Evolutionary conservation across 2,888 invertebrate genomes (phyloP), one percentile per base, ranked within the genome.

Genomic region (Adelognathus sp.): DNA sequence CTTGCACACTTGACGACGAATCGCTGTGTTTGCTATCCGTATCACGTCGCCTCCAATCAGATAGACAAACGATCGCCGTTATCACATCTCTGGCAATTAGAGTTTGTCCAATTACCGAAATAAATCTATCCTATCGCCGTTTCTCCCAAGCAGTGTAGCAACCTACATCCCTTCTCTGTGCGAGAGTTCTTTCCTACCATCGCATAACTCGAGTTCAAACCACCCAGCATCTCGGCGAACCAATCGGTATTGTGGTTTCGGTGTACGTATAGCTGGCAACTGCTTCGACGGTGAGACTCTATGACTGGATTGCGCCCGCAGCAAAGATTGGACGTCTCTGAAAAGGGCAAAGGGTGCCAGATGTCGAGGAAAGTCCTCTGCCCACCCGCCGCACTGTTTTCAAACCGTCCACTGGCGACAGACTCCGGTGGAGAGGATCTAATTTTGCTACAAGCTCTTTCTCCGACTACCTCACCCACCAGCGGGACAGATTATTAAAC

Each of bases 81-180:
- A 50, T 24, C 58, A 31, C 24, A 29, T 24, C 29, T 56, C 24
- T 54, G 27, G 52, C 77, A 61, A 77, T 77, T 67, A 54, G 66
- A 27, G 27, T 72, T 52, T 27, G 33, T 60, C 61, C 66, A 77
- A 77, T 77, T 67, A 72, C 33, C 58, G 54, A 69, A 78, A 69
- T 69, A 56, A 78, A 73, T 77, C 77, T 46, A 63, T 52, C 50
- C 77, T 46, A 63, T 52, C 50, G 21, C 44, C 6, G 16, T 44
- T 44, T 27, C 50, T 39, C 21, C 31, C 29, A 7, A 5, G 33
- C n/a, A 21, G 50, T 50, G 18, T 70, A 69, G 56, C 7, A 18
- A 44, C 64, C 44, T 39, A 41, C 46, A 11, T 67, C 9, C 33
- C 16, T 36, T 36, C 18, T 31, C 33, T 64, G 41, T 50, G 24